Base-by-base conservation (phyloP, 2,797 vertebrate genomes). In the Zenarchopterus dispar region DNA sequence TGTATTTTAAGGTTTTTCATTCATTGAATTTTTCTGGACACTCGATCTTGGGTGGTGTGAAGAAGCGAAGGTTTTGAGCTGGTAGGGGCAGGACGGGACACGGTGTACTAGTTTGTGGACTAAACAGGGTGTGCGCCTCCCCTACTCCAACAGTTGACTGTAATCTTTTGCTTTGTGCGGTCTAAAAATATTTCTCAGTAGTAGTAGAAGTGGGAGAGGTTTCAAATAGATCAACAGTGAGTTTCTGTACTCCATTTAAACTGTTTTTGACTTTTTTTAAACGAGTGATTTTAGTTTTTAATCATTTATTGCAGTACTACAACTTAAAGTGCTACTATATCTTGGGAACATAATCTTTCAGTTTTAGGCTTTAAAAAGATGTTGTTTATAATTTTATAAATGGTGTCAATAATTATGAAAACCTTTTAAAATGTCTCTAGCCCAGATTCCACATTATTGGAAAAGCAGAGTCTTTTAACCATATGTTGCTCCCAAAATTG, bases 11-110 rank as follows among this genome's bases (percentile, higher is more conserved):
- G 43, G 9, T 10, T 6, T 0, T 23, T 36, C 39, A 48, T 66
- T 21, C 24, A 47, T 22, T n/a, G 10, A 56, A 70, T 77, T 78
- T 56, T 46, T 63, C 36, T 28, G 44, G 82, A 82, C 17, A 71
- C 33, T 23, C 62, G 73, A 87, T 74, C 61, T 7, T 11, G 6
- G 16, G 47, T 31, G 55, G 47, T 49, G 15, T 61, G 36, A 70
- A 67, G 33, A 47, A 47, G 31, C 24, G 57, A 31, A 19, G 67
- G 71, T 49, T 42, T 44, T 47, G 51, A 13, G 43, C 59, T 55
- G 18, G 9, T 28, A 42, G 28, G 39, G 3, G 24, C 53, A 59
- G 65, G 33, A 56, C n/a, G 36, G 68, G 62, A 65, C 75, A 49
- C 21, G 0, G n/a, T 68, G 67, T 31, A 28, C 67, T 57, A 47